These are phyloP conservation scores for Podargus strigoides DNA, from an alignment of 2,797 vertebrate genomes.

Conservation along the genomic window DNA sequence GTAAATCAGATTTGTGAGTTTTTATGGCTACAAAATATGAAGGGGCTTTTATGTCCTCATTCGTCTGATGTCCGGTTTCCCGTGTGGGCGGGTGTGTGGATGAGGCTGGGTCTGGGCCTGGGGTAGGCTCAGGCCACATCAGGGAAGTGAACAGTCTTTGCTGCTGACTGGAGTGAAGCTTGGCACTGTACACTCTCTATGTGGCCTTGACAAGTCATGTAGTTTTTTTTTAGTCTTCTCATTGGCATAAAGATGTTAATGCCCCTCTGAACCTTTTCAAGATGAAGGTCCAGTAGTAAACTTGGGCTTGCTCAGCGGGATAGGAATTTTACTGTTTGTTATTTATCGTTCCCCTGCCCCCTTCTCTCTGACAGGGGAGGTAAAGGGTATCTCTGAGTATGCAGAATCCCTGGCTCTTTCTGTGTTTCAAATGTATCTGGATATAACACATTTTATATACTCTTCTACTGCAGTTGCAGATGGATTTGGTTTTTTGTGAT, in stretches of 20 bases:
- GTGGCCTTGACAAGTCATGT: neutral
- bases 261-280: neutral
- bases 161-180: neutral
- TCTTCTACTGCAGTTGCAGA: neutral
- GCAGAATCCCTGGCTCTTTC: neutral
- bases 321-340: neutral
- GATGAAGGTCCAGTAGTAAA: neutral
- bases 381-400: neutral
- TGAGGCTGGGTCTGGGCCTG: neutral
- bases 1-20: neutral
- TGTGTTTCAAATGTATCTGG: neutral
- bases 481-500: neutral
- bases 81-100: rapidly evolving
- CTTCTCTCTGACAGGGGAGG: neutral
- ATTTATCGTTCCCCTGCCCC: neutral
- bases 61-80: neutral
- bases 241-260: neutral
- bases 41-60: neutral
- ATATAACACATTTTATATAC: neutral
- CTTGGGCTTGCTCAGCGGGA: neutral
- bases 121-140: neutral
- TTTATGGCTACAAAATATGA: neutral
- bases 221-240: neutral
- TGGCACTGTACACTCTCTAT: neutral
- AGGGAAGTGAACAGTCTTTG: neutral